A percentile compares a stretch with the other conserved stretches of the same genome.
Evolutionary conservation across 2,113 vertebrate species (phyloP).

Genomic region (Coreoperca whiteheadi): DNA sequence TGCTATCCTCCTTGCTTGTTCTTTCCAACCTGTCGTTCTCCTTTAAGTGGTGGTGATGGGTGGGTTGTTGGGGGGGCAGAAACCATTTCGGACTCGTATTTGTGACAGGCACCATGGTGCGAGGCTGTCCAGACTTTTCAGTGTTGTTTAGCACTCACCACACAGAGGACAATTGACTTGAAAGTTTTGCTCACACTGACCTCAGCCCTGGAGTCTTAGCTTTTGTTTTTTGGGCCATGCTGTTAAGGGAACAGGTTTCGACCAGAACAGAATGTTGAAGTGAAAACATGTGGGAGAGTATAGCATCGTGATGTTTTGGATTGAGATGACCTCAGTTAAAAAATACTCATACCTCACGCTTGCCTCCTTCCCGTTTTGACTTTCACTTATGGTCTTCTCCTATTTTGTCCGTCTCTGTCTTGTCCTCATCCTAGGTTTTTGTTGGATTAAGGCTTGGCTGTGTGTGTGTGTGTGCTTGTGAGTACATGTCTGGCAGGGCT

Average conservation of each 20-base stretch:
- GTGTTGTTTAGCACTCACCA: constrained; percentile 56
- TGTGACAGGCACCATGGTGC: constrained; percentile 56
- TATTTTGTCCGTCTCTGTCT: constrained; percentile 20
- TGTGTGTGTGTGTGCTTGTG: constrained; percentile 25
- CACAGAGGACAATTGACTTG: constrained; percentile 50
- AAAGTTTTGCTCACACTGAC: constrained; percentile 61
- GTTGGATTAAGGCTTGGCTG: constrained; percentile 16
- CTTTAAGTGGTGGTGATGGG: constrained; percentile 35
- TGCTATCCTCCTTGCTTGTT: constrained; percentile 37
- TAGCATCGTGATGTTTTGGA: constrained; percentile 3
- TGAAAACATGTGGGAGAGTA: constrained; percentile 10
- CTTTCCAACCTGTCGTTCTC: constrained; percentile 39
- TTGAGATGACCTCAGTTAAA: constrained; percentile 22
- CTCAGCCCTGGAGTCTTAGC: constrained; percentile 40
- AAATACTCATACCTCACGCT: constrained; percentile 17
- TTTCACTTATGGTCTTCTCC: constrained; percentile 22
- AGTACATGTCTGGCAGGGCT: constrained; percentile 56
- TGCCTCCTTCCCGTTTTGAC: constrained; percentile 27
- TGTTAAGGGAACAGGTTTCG: constrained; percentile 50
- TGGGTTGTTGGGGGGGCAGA: neutral
- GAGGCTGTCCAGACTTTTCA: constrained; percentile 61
- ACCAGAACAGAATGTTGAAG: constrained; percentile 49
- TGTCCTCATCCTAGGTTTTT: constrained; percentile 28
- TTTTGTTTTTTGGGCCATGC: constrained; percentile 51
- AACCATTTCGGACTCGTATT: constrained; percentile 52